phyloP scores from a whole-genome alignment of 2,797 vertebrate species.

The Phaenicophaeus curvirostris region DNA sequence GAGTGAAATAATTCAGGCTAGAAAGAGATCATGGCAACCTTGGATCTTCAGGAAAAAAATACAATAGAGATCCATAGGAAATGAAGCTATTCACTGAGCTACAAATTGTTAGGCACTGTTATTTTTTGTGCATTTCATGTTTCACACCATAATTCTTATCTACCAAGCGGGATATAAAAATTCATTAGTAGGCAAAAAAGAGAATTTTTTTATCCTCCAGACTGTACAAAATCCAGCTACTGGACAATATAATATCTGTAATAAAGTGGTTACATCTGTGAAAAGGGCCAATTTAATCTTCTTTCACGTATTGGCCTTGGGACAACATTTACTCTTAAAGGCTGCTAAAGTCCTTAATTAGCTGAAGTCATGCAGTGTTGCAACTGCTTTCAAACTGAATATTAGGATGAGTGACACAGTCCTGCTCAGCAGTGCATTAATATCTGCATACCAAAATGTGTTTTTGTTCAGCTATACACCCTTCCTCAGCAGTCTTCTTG shows the following conservation, averaged over 20 bases:
- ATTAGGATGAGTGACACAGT: background rate
- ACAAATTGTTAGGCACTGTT: background rate
- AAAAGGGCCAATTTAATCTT: background rate
- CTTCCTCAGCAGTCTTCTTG: background rate
- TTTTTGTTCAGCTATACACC: background rate
- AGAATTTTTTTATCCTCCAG: background rate
- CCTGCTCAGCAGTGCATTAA: background rate
- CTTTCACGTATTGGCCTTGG: background rate
- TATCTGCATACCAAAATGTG: background rate
- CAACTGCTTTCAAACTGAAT: background rate
- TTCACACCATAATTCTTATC: background rate
- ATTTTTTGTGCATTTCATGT: background rate
- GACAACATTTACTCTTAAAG: background rate
- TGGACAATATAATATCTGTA: background rate
- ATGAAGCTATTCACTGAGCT: background rate
- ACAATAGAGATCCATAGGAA: background rate
- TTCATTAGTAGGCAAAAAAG: background rate
- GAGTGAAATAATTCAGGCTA: conserved; percentile 27
- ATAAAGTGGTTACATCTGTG: background rate
- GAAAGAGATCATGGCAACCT: background rate
- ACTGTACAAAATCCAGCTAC: background rate
- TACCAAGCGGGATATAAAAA: background rate
- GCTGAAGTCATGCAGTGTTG: background rate
- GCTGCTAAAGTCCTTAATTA: background rate
- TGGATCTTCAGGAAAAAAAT: background rate